Percentiles rank a stretch among this genome's conserved stretches.
Conservation (phyloP, 1,140 invertebrate species). For the Drosophila arizonae region DNA sequence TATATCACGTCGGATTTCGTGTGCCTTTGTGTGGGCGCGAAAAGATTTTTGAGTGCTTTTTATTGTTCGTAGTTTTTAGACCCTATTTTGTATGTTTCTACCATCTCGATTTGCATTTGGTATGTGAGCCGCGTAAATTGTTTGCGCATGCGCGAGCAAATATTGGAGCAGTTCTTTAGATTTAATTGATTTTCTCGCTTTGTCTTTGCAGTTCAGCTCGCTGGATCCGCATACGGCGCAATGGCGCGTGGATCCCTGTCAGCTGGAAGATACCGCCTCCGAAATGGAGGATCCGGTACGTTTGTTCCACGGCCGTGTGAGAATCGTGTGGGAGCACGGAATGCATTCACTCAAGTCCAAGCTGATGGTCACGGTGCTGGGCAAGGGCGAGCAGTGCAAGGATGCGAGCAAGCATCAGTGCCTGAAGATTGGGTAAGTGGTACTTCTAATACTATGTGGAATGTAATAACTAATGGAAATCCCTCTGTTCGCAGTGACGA, state of each 20-base stretch:
- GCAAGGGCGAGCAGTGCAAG: slow-evolving; percentile 78
- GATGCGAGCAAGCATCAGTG: slow-evolving; percentile 73
- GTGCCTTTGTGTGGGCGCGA: slow-evolving; percentile 48
- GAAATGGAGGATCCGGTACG: slow-evolving; percentile 79
- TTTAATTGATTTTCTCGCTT: slow-evolving; percentile 12
- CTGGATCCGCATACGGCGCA: slow-evolving; percentile 76
- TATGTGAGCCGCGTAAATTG: slow-evolving; percentile 50
- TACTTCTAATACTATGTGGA: too few relatives aligned
- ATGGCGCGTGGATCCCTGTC: slow-evolving; percentile 81
- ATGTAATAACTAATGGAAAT: background rate
- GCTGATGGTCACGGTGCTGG: slow-evolving; percentile 79
- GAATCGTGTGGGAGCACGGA: slow-evolving; percentile 77
- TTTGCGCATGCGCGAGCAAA: slow-evolving; percentile 45
- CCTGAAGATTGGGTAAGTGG: slow-evolving; percentile 74
- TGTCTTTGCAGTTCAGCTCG: slow-evolving; percentile 70
- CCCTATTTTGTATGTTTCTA: background rate
- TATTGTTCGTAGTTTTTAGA: slow-evolving; percentile 2
- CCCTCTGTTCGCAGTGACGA: slow-evolving; percentile 59
- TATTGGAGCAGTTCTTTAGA: slow-evolving; percentile 35
- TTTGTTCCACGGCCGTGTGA: slow-evolving; percentile 75
- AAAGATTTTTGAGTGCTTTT: slow-evolving; percentile 40
- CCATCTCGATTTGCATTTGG: slow-evolving; percentile 9
- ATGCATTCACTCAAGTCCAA: slow-evolving; percentile 68
- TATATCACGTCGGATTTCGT: slow-evolving; percentile 49
- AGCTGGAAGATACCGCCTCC: slow-evolving; percentile 71